Evolutionary conservation across 2,797 vertebrate genomes (phyloP).

Genomic region (Salarias fasciatus): DNA sequence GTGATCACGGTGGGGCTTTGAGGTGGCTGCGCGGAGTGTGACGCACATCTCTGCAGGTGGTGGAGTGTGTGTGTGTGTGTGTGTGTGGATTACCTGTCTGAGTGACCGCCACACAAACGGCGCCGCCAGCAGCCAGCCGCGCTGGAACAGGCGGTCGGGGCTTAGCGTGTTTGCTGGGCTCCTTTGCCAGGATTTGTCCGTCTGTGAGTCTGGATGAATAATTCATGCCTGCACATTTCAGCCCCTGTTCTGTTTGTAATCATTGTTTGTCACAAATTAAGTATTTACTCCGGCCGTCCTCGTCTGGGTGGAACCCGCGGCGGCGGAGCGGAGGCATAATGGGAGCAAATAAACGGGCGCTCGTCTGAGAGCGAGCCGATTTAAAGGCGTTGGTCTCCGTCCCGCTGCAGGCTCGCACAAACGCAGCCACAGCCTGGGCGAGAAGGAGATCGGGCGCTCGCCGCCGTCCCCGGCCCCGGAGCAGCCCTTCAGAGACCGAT

Average conservation of each 20-base stretch:
- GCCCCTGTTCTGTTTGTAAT: conserved; percentile 69
- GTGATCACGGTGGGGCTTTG: conserved; percentile 52
- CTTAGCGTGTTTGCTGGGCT: conserved; percentile 47
- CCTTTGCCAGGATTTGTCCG: conserved; percentile 50
- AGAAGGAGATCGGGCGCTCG: conserved; percentile 91
- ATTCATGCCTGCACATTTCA: conserved; percentile 70
- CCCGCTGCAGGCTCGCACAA: conserved; percentile 91
- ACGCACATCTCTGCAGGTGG: conserved; percentile 40
- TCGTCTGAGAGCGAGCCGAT: conserved; percentile 46
- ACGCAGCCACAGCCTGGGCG: conserved; percentile 95
- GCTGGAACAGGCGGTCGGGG: conserved; percentile 30
- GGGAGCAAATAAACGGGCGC: conserved; percentile 50
- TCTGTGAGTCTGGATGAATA: conserved; percentile 68
- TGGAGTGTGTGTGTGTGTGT: conserved; percentile 13
- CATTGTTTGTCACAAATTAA: conserved; percentile 76
- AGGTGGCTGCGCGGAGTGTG: conserved; percentile 25
- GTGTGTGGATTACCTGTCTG: conserved; percentile 52
- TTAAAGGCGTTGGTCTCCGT: background rate
- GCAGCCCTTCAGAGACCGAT: conserved; percentile 93
- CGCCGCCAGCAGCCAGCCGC: conserved; percentile 22
- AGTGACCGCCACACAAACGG: conserved; percentile 4
- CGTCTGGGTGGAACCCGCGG: conserved; percentile 53
- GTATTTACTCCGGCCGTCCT: conserved; percentile 63
- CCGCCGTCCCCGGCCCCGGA: conserved; percentile 87
- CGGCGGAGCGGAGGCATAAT: conserved; percentile 37